These are phyloP conservation scores for Notarius lentiginosus DNA, from an alignment of 2,113 vertebrate species.

Conservation along the genomic window DNA sequence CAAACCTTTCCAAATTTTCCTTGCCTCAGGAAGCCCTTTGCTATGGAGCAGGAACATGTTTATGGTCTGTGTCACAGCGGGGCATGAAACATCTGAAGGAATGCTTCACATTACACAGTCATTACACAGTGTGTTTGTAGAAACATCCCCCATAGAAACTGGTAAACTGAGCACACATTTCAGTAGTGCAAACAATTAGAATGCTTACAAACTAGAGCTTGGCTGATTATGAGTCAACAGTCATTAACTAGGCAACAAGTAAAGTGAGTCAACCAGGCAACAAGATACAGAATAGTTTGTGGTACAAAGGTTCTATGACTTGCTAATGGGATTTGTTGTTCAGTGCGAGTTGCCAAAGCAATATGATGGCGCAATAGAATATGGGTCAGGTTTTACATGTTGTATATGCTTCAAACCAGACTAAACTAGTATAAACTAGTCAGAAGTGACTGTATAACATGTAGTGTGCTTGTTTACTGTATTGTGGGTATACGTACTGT, in stretches of 20 bases:
- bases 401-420: background rate
- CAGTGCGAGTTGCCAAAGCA: background rate
- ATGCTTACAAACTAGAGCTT: background rate
- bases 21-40: constrained; percentile 10
- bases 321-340: background rate
- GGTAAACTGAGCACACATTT: constrained; percentile 39
- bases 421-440: background rate
- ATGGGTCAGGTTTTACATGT: constrained; percentile 1
- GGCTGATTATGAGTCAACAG: background rate
- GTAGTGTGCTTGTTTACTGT: too few relatives aligned
- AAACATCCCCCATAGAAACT: constrained; percentile 22
- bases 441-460: background rate
- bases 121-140: constrained; percentile 30
- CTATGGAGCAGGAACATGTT: constrained; percentile 2
- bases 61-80: background rate
- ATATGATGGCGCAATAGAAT: background rate
- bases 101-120: constrained; percentile 23
- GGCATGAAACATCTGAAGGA: constrained; percentile 13
- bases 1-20: background rate
- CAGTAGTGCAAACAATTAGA: background rate
- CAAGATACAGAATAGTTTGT: background rate
- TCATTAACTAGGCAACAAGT: background rate
- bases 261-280: background rate
- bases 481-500: too few relatives aligned
- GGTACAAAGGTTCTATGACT: background rate